Conservation (phyloP, 2,888 invertebrate species). For the Drosophila recens region DNA sequence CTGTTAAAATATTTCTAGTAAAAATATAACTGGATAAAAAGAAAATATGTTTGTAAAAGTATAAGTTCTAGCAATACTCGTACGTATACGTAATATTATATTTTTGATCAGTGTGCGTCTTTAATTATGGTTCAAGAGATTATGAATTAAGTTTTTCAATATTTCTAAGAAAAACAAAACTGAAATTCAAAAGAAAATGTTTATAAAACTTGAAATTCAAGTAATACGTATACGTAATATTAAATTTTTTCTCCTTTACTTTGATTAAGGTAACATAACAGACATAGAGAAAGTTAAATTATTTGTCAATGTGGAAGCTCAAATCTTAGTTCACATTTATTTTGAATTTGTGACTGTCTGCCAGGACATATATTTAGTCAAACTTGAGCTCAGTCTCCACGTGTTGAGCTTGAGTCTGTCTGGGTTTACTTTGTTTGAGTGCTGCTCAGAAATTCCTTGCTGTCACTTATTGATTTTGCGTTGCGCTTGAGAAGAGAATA, state of each 20-base stretch:
- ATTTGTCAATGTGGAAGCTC: not conserved
- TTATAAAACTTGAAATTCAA: not conserved
- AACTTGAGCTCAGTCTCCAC: slow-evolving; percentile 8
- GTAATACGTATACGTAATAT: slow-evolving; percentile 7
- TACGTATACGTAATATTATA: slow-evolving; percentile 10
- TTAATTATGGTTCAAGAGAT: too few species aligned
- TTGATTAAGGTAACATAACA: not conserved
- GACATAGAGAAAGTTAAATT: not conserved
- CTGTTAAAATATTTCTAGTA: not conserved
- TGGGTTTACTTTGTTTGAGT: slow-evolving; percentile 22
- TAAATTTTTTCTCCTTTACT: not conserved
- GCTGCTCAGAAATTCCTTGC: slow-evolving; percentile 11
- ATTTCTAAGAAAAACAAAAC: too few species aligned
- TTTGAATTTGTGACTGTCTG: slow-evolving; percentile 27
- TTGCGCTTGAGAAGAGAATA: slow-evolving; percentile 12
- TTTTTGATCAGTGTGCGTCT: not conserved
- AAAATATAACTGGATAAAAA: not conserved
- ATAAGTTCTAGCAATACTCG: not conserved
- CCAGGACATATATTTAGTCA: not conserved
- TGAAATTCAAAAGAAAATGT: not conserved
- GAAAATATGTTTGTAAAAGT: not conserved
- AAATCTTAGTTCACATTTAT: not conserved
- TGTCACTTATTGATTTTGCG: slow-evolving; percentile 43
- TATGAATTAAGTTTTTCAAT: too few species aligned
- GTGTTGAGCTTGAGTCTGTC: slow-evolving; percentile 5